Evolutionary conservation across 2,888 invertebrate genomes (phyloP), one percentile per base, ranked within the genome.

Genomic region (Yponomeuta evonymella): DNA sequence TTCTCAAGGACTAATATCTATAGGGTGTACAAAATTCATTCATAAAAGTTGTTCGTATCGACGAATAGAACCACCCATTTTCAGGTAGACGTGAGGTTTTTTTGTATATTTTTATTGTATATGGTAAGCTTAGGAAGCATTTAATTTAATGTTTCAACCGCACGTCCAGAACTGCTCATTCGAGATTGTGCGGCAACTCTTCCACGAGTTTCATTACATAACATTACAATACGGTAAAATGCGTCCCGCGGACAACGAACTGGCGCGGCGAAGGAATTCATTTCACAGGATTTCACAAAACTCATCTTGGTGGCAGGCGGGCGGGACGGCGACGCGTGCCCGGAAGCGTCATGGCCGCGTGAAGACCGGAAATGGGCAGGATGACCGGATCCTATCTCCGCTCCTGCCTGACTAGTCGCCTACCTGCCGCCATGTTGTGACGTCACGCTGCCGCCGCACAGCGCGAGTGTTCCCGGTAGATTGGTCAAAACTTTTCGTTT

Each of bases 301-400:
- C 68, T 70, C 90, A 89, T 89, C 90, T 90, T 89, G 83, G 82
- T 84, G 83, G 79, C 83, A 82, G 80, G 80, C 83, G 82, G 15
- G 80, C 87, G 85, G 82, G 67, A 43, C 85, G 85, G 84, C 89
- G 90, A 89, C 90, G 90, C 89, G 88, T 86, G 89, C 81, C 90
- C 91, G 92, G 92, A 91, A 89, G 91, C 91, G 90, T 90, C 91
- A 92, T 89, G 90, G 89, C 89, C 90, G 90, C 90, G 90, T 92
- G 92, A 92, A 92, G 91, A 91, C 92, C 91, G 92, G 92, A 91
- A 91, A 92, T 92, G 92, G 91, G 84, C 91, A 92, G 91, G 91
- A 91, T 92, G 92, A 91, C 92, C 92, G 92, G 90, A 92, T 91
- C 90, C 91, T 91, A 92, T 92, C 92, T 91, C 89, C 89, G 88